Conservation (phyloP, 2,113 vertebrate genomes). For the Heptranchias perlo region DNA sequence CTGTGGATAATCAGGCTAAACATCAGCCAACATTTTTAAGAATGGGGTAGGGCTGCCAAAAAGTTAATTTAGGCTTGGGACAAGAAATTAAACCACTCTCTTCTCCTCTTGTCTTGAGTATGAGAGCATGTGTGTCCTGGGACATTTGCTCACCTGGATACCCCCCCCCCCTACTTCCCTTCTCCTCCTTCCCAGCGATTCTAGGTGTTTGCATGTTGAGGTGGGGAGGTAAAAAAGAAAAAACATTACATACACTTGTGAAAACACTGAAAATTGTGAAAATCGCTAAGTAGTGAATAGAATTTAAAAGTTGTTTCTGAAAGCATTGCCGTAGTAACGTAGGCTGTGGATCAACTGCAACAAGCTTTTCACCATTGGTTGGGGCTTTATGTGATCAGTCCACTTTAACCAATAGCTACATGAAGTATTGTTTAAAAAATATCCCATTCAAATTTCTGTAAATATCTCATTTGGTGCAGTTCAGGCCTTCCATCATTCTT, state of each 20-base stretch:
- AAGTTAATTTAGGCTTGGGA: background rate
- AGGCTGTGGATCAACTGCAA: constrained; percentile 3
- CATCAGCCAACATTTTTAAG: background rate
- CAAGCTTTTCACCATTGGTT: background rate
- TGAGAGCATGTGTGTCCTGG: background rate
- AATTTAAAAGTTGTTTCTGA: background rate
- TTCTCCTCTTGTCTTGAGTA: background rate
- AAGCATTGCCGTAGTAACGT: background rate
- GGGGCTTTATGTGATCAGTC: background rate
- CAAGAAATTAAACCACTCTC: background rate
- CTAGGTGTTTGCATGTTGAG: background rate
- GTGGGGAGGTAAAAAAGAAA: background rate
- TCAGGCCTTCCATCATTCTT: background rate
- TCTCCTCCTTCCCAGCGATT: background rate
- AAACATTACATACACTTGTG: background rate
- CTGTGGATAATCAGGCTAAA: background rate
- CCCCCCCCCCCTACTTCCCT: background rate
- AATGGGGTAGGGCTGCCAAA: background rate
- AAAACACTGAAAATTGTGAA: constrained; percentile 27
- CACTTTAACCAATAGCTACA: background rate
- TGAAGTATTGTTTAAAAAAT: background rate
- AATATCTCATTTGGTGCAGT: background rate
- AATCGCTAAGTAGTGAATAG: background rate
- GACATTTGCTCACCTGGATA: background rate
- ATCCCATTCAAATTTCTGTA: background rate